Conservation (phyloP, 2,797 vertebrate genomes). For the Amniataba percoides region DNA sequence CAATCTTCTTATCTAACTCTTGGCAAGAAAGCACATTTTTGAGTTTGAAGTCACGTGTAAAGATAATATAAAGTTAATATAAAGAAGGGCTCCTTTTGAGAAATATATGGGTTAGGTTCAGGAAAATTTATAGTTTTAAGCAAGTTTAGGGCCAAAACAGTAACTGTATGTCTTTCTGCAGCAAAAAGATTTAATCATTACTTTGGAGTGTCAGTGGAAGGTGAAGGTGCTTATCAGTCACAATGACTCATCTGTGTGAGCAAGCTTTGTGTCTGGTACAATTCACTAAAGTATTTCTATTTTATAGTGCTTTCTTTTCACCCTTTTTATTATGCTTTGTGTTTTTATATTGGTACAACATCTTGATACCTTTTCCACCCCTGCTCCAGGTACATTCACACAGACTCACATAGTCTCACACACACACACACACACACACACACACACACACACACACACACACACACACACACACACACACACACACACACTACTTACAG, state of each 20-base stretch:
- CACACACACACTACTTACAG: constrained; percentile 17
- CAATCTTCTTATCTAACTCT: background rate
- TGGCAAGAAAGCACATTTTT: background rate
- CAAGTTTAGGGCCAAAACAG: background rate
- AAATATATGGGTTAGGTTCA: background rate
- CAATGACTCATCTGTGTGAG: constrained; percentile 8
- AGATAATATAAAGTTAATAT: background rate
- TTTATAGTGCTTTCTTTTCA: background rate
- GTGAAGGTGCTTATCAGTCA: background rate
- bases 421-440: constrained; percentile 18
- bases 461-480: constrained; percentile 19
- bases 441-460: constrained; percentile 19
- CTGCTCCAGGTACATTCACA: constrained; percentile 5
- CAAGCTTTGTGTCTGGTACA: background rate
- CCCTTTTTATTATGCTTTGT: too few relatives aligned
- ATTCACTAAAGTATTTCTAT: background rate
- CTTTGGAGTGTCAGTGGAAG: background rate
- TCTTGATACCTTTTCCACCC: background rate
- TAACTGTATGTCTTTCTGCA: background rate
- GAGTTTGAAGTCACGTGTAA: background rate
- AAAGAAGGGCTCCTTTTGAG: background rate
- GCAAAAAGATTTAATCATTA: background rate
- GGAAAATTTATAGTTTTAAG: background rate
- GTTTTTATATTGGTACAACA: background rate
- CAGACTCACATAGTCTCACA: constrained; percentile 24